Percentiles rank a stretch among this genome's conserved stretches.
phyloP scores from a whole-genome alignment of 2,113 vertebrate genomes.

The Phyllostomus hastatus region DNA sequence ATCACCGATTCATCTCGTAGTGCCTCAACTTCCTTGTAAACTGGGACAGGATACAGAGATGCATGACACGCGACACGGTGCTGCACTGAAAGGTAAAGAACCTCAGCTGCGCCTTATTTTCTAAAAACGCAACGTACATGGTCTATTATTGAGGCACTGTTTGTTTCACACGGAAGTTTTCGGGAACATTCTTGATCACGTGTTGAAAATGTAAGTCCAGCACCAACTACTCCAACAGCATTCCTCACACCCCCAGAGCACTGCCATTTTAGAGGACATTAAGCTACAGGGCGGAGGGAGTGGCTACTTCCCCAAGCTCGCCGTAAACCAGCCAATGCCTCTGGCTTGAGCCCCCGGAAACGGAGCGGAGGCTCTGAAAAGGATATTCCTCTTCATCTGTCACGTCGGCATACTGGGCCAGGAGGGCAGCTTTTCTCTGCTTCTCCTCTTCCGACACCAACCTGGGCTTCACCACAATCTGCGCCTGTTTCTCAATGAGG shows the following conservation, averaged over 20 bases:
- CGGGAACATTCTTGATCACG: background rate
- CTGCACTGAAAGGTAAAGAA: background rate
- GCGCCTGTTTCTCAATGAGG: constrained; percentile 97
- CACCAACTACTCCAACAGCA: background rate
- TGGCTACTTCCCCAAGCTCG: background rate
- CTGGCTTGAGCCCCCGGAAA: background rate
- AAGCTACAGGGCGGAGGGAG: background rate
- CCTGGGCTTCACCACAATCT: constrained; percentile 95
- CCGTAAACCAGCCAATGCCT: background rate
- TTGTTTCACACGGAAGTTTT: constrained; percentile 3
- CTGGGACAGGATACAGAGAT: background rate
- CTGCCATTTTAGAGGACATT: background rate
- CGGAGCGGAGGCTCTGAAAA: constrained; percentile 75
- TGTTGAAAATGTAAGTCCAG: background rate
- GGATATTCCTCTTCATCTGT: constrained; percentile 99
- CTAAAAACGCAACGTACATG: background rate
- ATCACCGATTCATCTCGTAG: background rate
- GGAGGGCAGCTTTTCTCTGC: constrained; percentile 92
- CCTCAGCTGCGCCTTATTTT: background rate
- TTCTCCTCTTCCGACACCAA: constrained; percentile 88
- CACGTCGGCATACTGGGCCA: constrained; percentile 95
- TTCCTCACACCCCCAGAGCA: background rate
- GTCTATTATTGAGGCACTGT: background rate
- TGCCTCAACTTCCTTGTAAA: background rate
- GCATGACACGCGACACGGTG: background rate